Evolutionary conservation across 1,140 invertebrate genomes (phyloP).

Genomic region (Sycobia sp.): DNA sequence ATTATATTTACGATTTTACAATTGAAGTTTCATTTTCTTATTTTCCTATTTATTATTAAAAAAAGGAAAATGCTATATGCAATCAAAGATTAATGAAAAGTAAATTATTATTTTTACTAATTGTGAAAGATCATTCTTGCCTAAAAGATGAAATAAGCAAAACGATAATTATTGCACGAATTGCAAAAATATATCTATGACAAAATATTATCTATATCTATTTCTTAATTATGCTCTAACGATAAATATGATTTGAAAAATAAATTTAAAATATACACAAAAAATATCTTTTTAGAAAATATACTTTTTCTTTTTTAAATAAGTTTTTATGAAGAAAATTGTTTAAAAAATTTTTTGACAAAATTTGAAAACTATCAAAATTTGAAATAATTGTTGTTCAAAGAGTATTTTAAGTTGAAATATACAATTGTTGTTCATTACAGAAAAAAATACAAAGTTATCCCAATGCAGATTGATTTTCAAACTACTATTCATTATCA

Average conservation of each 20-base stretch:
- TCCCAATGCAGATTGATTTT: slow-evolving; percentile 6
- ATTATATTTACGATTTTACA: background rate
- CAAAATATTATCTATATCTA: slow-evolving; percentile 32
- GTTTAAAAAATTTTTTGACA: slow-evolving; percentile 2
- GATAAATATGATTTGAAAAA: slow-evolving; percentile 18
- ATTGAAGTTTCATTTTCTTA: background rate
- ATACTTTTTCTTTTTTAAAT: slow-evolving; percentile 3
- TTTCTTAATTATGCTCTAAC: slow-evolving; percentile 24
- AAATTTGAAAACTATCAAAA: background rate
- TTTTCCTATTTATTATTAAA: slow-evolving; percentile 14
- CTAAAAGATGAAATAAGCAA: background rate
- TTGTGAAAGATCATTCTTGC: background rate
- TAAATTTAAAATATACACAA: slow-evolving; percentile 25
- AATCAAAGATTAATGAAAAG: slow-evolving; percentile 7
- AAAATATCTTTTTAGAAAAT: slow-evolving; percentile 7
- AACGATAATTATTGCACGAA: slow-evolving; percentile 7
- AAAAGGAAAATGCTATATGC: slow-evolving; percentile 2
- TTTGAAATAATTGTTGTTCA: slow-evolving; percentile 8
- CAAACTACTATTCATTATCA: slow-evolving; percentile 16
- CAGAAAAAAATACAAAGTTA: background rate
- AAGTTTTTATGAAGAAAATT: slow-evolving; percentile 4
- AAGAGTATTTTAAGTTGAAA: background rate
- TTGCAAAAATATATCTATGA: slow-evolving; percentile 23
- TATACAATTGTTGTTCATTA: no score
- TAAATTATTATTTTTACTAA: slow-evolving; percentile 3